phyloP scores from a whole-genome alignment of 2,113 vertebrate species.

The Saccopteryx bilineata region DNA sequence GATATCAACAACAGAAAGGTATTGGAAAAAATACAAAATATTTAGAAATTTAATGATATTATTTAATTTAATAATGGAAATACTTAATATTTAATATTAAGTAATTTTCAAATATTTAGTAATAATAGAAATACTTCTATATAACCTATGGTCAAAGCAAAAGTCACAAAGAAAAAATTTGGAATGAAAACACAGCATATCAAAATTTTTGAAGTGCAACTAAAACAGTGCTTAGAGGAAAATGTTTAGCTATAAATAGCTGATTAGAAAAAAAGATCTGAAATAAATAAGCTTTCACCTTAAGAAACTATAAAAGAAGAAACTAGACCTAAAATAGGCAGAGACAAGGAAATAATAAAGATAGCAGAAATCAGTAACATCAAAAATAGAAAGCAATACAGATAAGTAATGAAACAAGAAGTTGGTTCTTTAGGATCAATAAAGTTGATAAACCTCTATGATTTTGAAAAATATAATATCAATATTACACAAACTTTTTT shows the following conservation, averaged over 20 bases:
- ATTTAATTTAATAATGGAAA: not conserved
- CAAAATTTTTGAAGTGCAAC: not conserved
- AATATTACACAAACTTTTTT: not conserved
- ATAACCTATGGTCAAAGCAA: not conserved
- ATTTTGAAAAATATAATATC: not conserved
- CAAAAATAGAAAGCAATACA: not conserved
- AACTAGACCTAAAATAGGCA: slow-evolving; percentile 28
- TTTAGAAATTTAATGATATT: not conserved
- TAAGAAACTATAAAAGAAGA: not conserved
- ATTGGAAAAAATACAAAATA: not conserved
- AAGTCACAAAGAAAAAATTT: not conserved
- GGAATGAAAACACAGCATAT: not conserved
- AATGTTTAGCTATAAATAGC: not conserved
- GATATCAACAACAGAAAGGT: not conserved
- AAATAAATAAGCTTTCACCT: not conserved
- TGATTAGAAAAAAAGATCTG: not conserved
- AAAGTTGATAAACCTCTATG: not conserved
- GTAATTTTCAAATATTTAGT: no score
- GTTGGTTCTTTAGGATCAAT: not conserved
- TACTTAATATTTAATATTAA: not conserved
- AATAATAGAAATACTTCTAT: not conserved
- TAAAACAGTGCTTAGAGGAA: not conserved
- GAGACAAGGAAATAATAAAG: slow-evolving; percentile 5
- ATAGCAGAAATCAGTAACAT: no score
- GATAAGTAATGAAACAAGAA: not conserved